Evolutionary conservation across 2,113 vertebrate species (phyloP).

Genomic region (Prolemur simus): DNA sequence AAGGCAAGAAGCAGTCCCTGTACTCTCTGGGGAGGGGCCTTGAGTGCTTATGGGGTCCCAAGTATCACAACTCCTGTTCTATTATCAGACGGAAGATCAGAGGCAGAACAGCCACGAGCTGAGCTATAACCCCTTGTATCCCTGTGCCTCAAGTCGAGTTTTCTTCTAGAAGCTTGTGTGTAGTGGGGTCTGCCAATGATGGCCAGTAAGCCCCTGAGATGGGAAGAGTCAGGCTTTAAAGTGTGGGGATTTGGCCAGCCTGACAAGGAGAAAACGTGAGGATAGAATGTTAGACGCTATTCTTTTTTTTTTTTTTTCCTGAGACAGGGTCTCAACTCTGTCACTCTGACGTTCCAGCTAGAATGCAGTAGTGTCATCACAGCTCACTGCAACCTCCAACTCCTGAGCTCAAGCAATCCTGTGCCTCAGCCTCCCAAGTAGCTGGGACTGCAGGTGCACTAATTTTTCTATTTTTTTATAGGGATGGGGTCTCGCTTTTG

Average conservation of each 20-base stretch:
- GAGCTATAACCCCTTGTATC: background rate
- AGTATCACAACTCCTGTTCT: background rate
- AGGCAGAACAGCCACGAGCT: background rate
- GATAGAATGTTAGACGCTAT: background rate
- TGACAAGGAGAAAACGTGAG: background rate
- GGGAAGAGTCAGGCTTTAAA: background rate
- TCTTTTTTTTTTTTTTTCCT: too few species aligned
- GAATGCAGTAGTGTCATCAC: too few species aligned
- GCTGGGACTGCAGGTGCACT: too few species aligned
- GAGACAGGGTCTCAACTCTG: too few species aligned
- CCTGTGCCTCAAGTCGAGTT: background rate
- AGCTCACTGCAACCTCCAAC: too few species aligned
- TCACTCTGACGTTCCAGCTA: too few species aligned
- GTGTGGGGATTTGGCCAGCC: background rate
- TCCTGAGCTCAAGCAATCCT: too few species aligned
- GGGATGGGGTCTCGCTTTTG: too few species aligned
- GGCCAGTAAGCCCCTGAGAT: background rate
- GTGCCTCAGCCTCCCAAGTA: too few species aligned
- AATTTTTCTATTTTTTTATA: too few species aligned
- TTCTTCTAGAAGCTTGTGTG: background rate
- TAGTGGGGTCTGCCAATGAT: background rate
- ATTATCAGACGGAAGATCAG: background rate
- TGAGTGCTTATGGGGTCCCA: background rate
- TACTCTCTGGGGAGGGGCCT: background rate
- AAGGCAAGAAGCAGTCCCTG: background rate